phyloP scores from a whole-genome alignment of 2,113 vertebrate species.

The Strix uralensis region DNA sequence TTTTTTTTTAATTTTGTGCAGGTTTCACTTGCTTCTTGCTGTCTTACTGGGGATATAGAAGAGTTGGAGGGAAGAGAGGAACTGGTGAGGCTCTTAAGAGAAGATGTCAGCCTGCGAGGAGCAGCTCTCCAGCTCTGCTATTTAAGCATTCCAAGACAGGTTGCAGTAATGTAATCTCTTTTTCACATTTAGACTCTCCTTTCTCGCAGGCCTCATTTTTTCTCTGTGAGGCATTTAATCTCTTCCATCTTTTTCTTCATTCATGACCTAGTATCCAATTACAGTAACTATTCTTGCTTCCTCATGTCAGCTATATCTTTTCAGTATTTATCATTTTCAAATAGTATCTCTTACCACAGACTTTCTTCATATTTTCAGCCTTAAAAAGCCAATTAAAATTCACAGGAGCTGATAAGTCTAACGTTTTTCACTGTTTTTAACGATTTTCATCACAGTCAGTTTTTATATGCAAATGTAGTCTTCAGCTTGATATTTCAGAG shows the following conservation, averaged over 20 bases:
- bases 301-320: constrained; percentile 32
- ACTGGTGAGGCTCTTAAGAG: background rate
- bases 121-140: background rate
- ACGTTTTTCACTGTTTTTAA: constrained; percentile 7
- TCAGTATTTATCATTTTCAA: constrained; percentile 61
- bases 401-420: constrained; percentile 5
- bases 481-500: constrained; percentile 46
- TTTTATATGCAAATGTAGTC: constrained; percentile 26
- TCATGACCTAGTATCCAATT: constrained; percentile 55
- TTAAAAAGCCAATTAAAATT: constrained; percentile 61
- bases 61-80: background rate
- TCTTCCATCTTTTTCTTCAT: constrained; percentile 50
- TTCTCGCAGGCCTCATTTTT: constrained; percentile 28
- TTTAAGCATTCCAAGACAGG: constrained; percentile 6
- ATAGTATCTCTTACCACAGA: background rate
- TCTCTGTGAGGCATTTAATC: constrained; percentile 34
- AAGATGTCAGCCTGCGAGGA: background rate
- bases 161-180: constrained; percentile 22
- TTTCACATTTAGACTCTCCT: constrained; percentile 3
- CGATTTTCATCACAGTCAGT: constrained; percentile 20
- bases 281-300: constrained; percentile 59
- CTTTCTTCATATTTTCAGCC: constrained; percentile 18
- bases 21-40: background rate
- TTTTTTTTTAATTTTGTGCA: background rate
- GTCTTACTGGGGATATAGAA: background rate